Evolutionary conservation across 2,888 invertebrate genomes (phyloP), one percentile per base, ranked within the genome.

Genomic region (Hydrotaea diabolus): DNA sequence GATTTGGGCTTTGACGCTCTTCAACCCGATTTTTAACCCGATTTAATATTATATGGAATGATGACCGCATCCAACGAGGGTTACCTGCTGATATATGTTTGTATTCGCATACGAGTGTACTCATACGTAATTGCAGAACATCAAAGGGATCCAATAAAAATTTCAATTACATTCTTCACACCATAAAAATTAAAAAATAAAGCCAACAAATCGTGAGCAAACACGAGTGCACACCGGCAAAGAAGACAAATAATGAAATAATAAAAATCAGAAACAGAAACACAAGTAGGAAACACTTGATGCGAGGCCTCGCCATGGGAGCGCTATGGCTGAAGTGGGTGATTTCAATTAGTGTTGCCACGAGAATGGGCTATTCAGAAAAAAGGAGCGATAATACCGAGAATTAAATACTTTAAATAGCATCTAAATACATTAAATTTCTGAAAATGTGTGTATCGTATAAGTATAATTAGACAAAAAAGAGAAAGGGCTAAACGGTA

Each of bases 161-260:
- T 75, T 59, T 59, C 21, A 71, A 80, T 69, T 69, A 80, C 49
- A 75, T 76, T 53, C 81, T 77, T 81, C 72, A 81, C 81, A 77
- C 81, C 64, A 77, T 77, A 62, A 81, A 71, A 72, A 64, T 55
- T 64, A 81, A 77, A 76, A 81, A 77, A 7, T 43, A 13, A 43
- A 43, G 11, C 13, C 43, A 43, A 13, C 43, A 13, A 43, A 13
- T 43, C 43, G 15, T 43, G 43, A 43, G 13, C 43, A 43, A 43
- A 43, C 13, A 43, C 43, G 11, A 43, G 43, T 43, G 13, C 43
- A 8, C 11, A 13, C 13, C 43, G 2, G 43, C 11, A 7, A 43
- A 43, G 13, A 43, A 8, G 43, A 43, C 13, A 43, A 43, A 43
- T 43, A 43, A 43, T 13, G 43, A 43, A 43, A 53, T 53, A 53